These are phyloP conservation scores for Agriotes lineatus DNA, from an alignment of 2,888 invertebrate genomes.

Conservation along the genomic window DNA sequence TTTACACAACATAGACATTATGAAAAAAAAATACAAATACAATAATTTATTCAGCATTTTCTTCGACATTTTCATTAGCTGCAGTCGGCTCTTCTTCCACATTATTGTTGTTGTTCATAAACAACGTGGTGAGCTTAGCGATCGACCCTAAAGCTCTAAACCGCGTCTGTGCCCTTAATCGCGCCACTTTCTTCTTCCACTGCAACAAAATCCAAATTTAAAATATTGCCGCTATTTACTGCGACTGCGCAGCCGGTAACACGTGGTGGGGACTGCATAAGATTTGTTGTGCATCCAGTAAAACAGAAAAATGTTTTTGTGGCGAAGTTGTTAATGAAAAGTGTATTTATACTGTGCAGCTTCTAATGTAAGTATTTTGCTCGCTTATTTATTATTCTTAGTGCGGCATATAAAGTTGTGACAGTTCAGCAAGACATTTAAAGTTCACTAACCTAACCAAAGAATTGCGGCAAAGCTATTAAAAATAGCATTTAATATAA, in stretches of 20 bases:
- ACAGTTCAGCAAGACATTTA: too few relatives aligned
- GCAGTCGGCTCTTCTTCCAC: not conserved
- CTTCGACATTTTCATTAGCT: not conserved
- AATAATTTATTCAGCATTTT: slow-evolving; percentile 2
- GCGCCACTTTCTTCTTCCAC: slow-evolving; percentile 79
- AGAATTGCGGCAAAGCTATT: too few relatives aligned
- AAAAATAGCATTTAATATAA: too few relatives aligned
- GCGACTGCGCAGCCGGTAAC: not conserved
- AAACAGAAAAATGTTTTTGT: not conserved
- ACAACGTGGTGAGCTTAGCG: slow-evolving; percentile 68
- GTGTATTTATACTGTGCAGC: not conserved
- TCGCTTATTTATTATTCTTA: too few relatives aligned
- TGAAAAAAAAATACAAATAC: too few relatives aligned
- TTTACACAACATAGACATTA: too few relatives aligned
- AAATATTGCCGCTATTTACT: not conserved
- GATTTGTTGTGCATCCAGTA: not conserved
- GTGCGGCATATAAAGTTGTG: too few relatives aligned
- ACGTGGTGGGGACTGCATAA: slow-evolving; percentile 14
- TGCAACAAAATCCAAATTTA: slow-evolving; percentile 58
- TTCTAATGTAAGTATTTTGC: not conserved
- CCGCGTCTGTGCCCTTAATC: slow-evolving; percentile 73
- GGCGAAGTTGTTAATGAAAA: not conserved
- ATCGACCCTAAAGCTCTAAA: slow-evolving; percentile 78
- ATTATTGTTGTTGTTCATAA: slow-evolving; percentile 49
- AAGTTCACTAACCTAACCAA: too few relatives aligned